Evolutionary conservation across 92 coral and sea anemone genomes (phyloP).

Genomic region (Hydrozoanthus gracilis): DNA sequence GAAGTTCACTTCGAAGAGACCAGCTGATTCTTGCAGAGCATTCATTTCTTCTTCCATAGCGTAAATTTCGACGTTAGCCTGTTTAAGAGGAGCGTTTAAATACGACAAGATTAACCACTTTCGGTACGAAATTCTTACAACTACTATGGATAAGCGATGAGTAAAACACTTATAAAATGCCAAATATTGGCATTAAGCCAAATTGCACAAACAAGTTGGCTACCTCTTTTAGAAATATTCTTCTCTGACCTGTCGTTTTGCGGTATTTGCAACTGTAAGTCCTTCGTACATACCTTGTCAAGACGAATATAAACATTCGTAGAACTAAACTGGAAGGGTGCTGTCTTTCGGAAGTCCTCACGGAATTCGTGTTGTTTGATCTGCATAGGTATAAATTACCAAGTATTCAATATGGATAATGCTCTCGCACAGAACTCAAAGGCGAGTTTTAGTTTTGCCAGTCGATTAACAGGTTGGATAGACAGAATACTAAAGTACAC

Average conservation of each 20-base stretch:
- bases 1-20: slow-evolving; percentile 99
- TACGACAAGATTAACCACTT: background rate
- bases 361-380: slow-evolving; percentile 99
- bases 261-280: background rate
- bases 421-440: too few relatives aligned
- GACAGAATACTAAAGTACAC: too few relatives aligned
- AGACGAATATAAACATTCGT: slow-evolving; percentile 83
- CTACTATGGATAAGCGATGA: background rate
- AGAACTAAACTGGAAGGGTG: slow-evolving; percentile 93
- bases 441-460: background rate
- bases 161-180: too few relatives aligned
- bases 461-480: background rate
- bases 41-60: slow-evolving; percentile 96
- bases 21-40: slow-evolving; percentile 90
- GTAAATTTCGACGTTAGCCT: slow-evolving; percentile 90
- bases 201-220: background rate
- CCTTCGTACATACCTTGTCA: slow-evolving; percentile 68
- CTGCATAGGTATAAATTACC: slow-evolving; percentile 38
- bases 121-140: background rate
- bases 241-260: background rate
- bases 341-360: slow-evolving; percentile 98
- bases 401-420: background rate
- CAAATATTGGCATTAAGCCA: too few relatives aligned
- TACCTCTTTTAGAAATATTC: background rate
- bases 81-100: background rate